Conservation (phyloP, 1,140 invertebrate species). For the Sinonovacula constricta region DNA sequence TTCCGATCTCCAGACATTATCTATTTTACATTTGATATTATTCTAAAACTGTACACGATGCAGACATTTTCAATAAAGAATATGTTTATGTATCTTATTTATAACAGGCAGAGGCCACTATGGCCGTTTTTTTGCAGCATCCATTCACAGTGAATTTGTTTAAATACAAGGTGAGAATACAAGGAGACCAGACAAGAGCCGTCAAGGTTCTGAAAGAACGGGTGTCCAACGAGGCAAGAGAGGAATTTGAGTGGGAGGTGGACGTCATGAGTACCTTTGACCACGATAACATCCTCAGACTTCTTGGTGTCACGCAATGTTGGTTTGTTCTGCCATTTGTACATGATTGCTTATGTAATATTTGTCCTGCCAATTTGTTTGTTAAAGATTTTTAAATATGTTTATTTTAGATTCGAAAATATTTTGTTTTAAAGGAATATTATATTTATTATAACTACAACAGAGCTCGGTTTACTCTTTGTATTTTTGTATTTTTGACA, state of each 20-base stretch:
- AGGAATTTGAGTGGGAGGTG: slow-evolving; percentile 92
- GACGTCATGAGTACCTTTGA: slow-evolving; percentile 93
- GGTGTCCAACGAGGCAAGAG: slow-evolving; percentile 88
- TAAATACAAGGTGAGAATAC: slow-evolving; percentile 62
- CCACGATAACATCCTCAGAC: slow-evolving; percentile 92
- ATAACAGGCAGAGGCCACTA: too few species aligned
- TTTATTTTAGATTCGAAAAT: too few species aligned
- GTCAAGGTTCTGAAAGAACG: slow-evolving; percentile 92
- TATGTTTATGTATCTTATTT: background rate
- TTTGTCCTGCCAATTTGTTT: too few species aligned
- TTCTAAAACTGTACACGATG: too few species aligned
- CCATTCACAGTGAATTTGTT: background rate
- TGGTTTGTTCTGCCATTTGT: too few species aligned
- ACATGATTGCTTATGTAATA: too few species aligned
- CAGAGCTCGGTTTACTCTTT: background rate
- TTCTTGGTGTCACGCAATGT: slow-evolving; percentile 86
- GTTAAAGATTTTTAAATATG: too few species aligned
- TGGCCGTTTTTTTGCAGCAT: background rate
- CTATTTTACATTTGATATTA: too few species aligned
- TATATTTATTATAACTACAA: too few species aligned
- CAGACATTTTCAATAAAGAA: background rate
- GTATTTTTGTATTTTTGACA: background rate
- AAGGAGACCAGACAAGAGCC: slow-evolving; percentile 86
- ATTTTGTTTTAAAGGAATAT: too few species aligned
- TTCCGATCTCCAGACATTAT: too few species aligned